Evolutionary conservation across 2,797 vertebrate species (phyloP), one percentile per base, ranked within the genome.

Genomic region (Tokudaia muenninki): DNA sequence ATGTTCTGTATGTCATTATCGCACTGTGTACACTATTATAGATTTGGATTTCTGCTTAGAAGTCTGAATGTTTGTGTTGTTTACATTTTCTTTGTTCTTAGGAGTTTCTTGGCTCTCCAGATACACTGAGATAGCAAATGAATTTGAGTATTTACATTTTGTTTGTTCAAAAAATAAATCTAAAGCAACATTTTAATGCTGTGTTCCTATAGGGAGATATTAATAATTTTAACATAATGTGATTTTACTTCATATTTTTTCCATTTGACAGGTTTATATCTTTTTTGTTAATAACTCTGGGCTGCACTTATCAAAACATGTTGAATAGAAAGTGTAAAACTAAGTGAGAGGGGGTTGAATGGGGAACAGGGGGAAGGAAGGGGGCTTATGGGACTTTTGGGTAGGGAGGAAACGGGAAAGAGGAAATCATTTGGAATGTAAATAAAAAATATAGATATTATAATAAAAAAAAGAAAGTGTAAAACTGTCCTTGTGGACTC

Each of bases 1-100:
- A 67, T 44, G 37, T 1, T 61, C 31, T 17, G 14, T 0, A n/a
- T 34, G 26, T 7, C 34, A 57, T 24, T 29, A 31, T 6, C 44
- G 4, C 1, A 59, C 2, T 21, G 0, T 57, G 6, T 67, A 67
- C 1, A 29, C 37, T 37, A 14, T 61, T 55, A 0, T 55, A 67
- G 17, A 80, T 55, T 67, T 80, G 10, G 7, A 80, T 13, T 37
- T 80, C 59, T 79, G 22, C 61, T 91, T 80, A 29, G 34, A 41
- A 80, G 12, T 91, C 10, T 12, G 47, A 29, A 55, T 55, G 14
- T 22, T 37, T 37, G 22, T 55, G 24, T 41, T n/a, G 22, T 31
- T 74, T 31, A 75, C 2, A 11, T 44, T 75, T 72, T 55, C 21
- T 87, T 72, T 0, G 13, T 9, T 72, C 55, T 72, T 22, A 52